phyloP scores from a whole-genome alignment of 2,797 vertebrate species.

The Acipenser ruthenus region DNA sequence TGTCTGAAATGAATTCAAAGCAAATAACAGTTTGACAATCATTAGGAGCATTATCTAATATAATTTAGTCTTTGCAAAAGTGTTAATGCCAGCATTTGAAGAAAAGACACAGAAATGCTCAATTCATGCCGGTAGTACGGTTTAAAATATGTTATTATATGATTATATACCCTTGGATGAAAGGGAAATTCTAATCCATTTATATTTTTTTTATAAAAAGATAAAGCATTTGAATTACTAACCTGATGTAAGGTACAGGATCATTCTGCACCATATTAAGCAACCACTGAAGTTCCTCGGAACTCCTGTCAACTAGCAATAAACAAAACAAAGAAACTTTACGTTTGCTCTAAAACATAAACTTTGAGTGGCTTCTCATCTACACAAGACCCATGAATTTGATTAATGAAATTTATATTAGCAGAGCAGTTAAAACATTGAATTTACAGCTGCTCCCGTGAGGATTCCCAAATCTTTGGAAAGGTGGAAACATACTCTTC shows the following conservation, averaged over 20 bases:
- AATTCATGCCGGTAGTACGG: too few relatives aligned
- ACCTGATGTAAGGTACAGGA: slow-evolving; percentile 88
- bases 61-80: too few relatives aligned
- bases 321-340: slow-evolving; percentile 20
- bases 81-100: too few relatives aligned
- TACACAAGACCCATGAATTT: neutral
- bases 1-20: slow-evolving; percentile 60
- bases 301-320: slow-evolving; percentile 81
- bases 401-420: slow-evolving; percentile 19
- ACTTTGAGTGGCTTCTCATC: slow-evolving; percentile 14
- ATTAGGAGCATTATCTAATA: too few relatives aligned
- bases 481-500: neutral
- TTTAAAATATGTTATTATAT: too few relatives aligned
- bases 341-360: slow-evolving; percentile 11
- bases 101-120: too few relatives aligned
- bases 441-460: neutral
- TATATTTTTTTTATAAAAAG: too few relatives aligned
- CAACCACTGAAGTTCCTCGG: slow-evolving; percentile 86
- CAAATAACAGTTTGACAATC: too few relatives aligned
- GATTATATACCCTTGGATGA: too few relatives aligned
- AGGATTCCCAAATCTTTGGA: too few relatives aligned
- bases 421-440: neutral
- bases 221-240: slow-evolving; percentile 24
- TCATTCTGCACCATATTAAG: slow-evolving; percentile 85
- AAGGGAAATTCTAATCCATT: too few relatives aligned